A percentile compares a stretch with the other conserved stretches of the same genome.
Conservation (phyloP, 1,140 invertebrate species). For the Drosophila neocordata region DNA sequence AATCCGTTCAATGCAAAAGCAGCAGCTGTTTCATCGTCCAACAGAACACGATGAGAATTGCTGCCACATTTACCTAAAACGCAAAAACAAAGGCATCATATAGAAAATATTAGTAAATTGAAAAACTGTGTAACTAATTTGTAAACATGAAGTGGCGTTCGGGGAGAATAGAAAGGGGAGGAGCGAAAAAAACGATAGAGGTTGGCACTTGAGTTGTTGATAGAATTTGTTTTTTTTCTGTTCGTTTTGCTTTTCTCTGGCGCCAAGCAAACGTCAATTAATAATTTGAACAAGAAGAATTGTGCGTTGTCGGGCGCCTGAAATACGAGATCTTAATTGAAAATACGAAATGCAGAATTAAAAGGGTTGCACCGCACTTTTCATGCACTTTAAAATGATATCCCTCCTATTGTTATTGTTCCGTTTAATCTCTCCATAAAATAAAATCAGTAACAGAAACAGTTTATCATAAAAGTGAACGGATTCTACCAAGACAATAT, state of each 20-base stretch:
- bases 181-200: conserved; percentile 12
- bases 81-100: conserved; percentile 26
- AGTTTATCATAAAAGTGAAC: too few relatives aligned
- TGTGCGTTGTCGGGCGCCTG: conserved; percentile 54
- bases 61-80: conserved; percentile 57
- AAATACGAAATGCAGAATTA: conserved; percentile 39
- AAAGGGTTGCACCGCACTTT: conserved; percentile 3
- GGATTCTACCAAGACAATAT: too few relatives aligned
- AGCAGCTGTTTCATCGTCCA: conserved; percentile 39
- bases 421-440: too few relatives aligned
- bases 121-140: conserved; percentile 56
- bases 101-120: conserved; percentile 47
- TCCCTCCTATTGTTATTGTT: too few relatives aligned
- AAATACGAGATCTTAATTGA: conserved; percentile 62
- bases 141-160: conserved; percentile 30
- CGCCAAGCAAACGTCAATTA: conserved; percentile 61
- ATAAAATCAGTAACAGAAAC: too few relatives aligned
- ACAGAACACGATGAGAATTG: conserved; percentile 28
- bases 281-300: conserved; percentile 64
- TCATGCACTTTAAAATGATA: neutral
- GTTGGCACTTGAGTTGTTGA: conserved; percentile 42
- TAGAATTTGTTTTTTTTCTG: conserved; percentile 1
- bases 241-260: conserved; percentile 32
- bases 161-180: neutral
- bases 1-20: conserved; percentile 44